Conservation (phyloP, 2,113 vertebrate species). For the Dromiciops gliroides region DNA sequence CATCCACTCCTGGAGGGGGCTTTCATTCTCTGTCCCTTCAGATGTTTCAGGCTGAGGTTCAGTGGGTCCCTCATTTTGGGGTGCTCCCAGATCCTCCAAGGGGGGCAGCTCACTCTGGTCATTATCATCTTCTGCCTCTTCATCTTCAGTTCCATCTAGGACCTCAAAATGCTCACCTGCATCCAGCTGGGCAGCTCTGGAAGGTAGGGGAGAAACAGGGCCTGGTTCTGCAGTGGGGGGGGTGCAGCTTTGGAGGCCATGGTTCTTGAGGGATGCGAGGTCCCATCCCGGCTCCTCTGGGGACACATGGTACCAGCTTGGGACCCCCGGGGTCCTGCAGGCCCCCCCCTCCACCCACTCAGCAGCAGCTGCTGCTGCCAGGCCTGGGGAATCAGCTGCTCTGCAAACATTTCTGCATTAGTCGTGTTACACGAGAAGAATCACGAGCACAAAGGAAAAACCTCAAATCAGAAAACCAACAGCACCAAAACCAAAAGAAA, state of each 20-base stretch:
- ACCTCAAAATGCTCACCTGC: constrained; percentile 93
- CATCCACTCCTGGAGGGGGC: constrained; percentile 85
- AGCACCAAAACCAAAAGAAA: too few species aligned
- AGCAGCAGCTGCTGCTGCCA: constrained; percentile 60
- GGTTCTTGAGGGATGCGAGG: constrained; percentile 46
- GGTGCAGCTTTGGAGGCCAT: constrained; percentile 84
- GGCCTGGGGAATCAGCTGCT: too few species aligned
- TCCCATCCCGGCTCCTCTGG: not conserved
- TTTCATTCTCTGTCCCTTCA: not conserved
- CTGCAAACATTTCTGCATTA: too few species aligned
- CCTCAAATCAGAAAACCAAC: too few species aligned
- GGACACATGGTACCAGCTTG: constrained; percentile 71
- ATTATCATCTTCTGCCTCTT: constrained; percentile 85
- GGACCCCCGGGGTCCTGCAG: constrained; percentile 75
- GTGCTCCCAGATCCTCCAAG: constrained; percentile 88
- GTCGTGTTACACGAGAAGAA: too few species aligned
- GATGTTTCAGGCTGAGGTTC: not conserved
- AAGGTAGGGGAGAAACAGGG: not conserved
- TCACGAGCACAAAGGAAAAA: too few species aligned
- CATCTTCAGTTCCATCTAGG: constrained; percentile 82
- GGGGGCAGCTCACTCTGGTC: constrained; percentile 90
- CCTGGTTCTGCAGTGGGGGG: constrained; percentile 49
- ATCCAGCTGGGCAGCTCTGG: constrained; percentile 84
- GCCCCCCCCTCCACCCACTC: constrained; percentile 72
- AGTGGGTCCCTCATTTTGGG: not conserved